These are phyloP conservation scores for Oegoconia quadripuncta DNA, from an alignment of 2,888 invertebrate genomes.

Conservation along the genomic window DNA sequence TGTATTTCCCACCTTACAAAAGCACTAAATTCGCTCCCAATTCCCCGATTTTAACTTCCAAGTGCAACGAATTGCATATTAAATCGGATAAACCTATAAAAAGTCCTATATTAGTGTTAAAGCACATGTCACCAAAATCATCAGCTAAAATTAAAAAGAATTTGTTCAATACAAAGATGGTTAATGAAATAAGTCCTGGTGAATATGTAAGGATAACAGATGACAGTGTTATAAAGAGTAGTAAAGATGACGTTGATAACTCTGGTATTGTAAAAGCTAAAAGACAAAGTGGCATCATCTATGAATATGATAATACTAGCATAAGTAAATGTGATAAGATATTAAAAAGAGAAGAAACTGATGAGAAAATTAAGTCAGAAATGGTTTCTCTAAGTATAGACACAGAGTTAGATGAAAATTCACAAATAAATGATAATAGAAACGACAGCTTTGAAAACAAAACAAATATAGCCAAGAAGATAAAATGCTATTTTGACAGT, in stretches of 20 bases:
- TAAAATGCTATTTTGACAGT: slow-evolving; percentile 53
- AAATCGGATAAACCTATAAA: slow-evolving; percentile 18
- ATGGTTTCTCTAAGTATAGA: no score
- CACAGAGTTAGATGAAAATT: no score
- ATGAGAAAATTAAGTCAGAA: no score
- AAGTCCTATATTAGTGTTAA: slow-evolving; percentile 50
- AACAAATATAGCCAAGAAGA: slow-evolving; percentile 36
- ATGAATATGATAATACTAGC: no score
- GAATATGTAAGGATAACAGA: no score
- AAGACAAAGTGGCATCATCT: no score
- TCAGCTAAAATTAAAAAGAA: slow-evolving; percentile 43
- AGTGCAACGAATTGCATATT: slow-evolving; percentile 7
- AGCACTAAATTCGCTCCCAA: slow-evolving; percentile 6
- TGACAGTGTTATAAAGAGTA: no score
- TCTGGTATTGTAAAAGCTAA: no score
- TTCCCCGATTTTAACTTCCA: slow-evolving; percentile 40
- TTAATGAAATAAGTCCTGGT: no score
- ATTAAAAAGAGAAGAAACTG: no score
- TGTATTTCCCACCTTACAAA: slow-evolving; percentile 18
- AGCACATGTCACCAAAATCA: slow-evolving; percentile 30
- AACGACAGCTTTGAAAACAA: slow-evolving; percentile 12
- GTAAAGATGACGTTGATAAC: no score
- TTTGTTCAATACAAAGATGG: slow-evolving; percentile 35
- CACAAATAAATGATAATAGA: neutral
- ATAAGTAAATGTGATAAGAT: no score